A percentile compares a stretch with the other conserved stretches of the same genome.
phyloP scores from a whole-genome alignment of 1,140 invertebrate genomes.

The Contarinia nasturtii region DNA sequence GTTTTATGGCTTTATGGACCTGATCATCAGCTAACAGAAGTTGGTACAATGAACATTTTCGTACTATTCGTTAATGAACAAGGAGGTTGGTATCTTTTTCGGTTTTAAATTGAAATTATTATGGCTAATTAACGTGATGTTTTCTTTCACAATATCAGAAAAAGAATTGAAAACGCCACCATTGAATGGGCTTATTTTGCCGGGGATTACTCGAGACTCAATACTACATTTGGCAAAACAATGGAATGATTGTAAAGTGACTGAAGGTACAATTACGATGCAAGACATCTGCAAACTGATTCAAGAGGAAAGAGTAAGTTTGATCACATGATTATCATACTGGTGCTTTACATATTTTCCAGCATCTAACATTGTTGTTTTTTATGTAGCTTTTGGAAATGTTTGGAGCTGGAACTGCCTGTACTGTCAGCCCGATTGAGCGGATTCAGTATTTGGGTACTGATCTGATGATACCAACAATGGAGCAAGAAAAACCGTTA shows the following conservation, averaged over 20 bases:
- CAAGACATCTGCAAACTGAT: slow-evolving; percentile 50
- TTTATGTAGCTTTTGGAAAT: slow-evolving; percentile 63
- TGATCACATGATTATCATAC: background rate
- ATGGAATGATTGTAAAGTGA: slow-evolving; percentile 77
- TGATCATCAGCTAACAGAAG: slow-evolving; percentile 89
- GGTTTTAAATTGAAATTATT: background rate
- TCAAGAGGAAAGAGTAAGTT: slow-evolving; percentile 65
- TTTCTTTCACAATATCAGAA: slow-evolving; percentile 36
- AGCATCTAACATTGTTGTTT: no score
- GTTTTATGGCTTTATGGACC: slow-evolving; percentile 94
- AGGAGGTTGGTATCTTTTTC: slow-evolving; percentile 47
- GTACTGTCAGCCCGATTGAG: slow-evolving; percentile 75
- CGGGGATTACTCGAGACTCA: slow-evolving; percentile 79
- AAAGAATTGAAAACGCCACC: slow-evolving; percentile 87
- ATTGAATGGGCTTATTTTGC: slow-evolving; percentile 76
- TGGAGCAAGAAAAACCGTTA: slow-evolving; percentile 45
- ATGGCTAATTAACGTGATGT: background rate
- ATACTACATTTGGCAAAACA: slow-evolving; percentile 61
- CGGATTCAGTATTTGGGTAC: slow-evolving; percentile 52
- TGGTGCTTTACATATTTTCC: no score
- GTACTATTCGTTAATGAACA: slow-evolving; percentile 71
- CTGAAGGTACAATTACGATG: slow-evolving; percentile 77
- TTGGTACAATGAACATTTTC: slow-evolving; percentile 98
- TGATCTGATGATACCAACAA: slow-evolving; percentile 51
- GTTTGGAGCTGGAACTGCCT: slow-evolving; percentile 90